Percentiles rank a stretch among this genome's conserved stretches.
Evolutionary conservation across 2,113 vertebrate genomes (phyloP).

Genomic region (Embiotoca jacksoni): DNA sequence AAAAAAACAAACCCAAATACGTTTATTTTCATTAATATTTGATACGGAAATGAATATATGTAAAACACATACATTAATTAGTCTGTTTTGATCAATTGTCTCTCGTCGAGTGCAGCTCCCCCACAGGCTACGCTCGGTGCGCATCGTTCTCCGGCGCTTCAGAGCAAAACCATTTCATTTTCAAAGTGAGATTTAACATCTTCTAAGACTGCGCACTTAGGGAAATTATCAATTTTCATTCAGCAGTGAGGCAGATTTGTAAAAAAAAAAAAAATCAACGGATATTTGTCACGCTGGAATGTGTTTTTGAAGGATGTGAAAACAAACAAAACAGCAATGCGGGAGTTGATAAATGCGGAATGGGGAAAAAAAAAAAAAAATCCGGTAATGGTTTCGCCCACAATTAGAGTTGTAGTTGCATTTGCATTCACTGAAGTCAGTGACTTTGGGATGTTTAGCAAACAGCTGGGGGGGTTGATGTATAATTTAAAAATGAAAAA

Average conservation of each 20-base stretch:
- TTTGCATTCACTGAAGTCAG: neutral
- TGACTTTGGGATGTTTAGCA: neutral
- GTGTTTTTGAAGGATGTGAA: slow-evolving; percentile 27
- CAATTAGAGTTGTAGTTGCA: neutral
- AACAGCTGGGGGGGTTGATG: too few species aligned
- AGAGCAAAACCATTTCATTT: slow-evolving; percentile 79
- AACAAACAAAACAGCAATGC: slow-evolving; percentile 26
- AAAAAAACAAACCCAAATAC: slow-evolving; percentile 63
- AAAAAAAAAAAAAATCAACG: slow-evolving; percentile 38
- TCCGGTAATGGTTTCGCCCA: neutral
- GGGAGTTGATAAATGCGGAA: slow-evolving; percentile 25
- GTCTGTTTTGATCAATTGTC: slow-evolving; percentile 84
- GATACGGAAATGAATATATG: slow-evolving; percentile 84
- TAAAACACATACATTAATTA: slow-evolving; percentile 85
- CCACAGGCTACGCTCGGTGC: slow-evolving; percentile 67
- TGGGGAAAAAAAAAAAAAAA: slow-evolving; percentile 22
- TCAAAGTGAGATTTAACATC: slow-evolving; percentile 75
- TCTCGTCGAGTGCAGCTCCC: slow-evolving; percentile 73
- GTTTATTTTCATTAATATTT: slow-evolving; percentile 84
- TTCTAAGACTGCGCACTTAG: slow-evolving; percentile 56
- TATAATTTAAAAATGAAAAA: too few species aligned
- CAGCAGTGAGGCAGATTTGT: slow-evolving; percentile 38
- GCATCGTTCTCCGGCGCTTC: slow-evolving; percentile 75
- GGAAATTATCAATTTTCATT: slow-evolving; percentile 54
- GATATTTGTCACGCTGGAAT: slow-evolving; percentile 47